These are phyloP conservation scores for Drosophila basisetae DNA, from an alignment of 2,888 invertebrate genomes.

Conservation along the genomic window DNA sequence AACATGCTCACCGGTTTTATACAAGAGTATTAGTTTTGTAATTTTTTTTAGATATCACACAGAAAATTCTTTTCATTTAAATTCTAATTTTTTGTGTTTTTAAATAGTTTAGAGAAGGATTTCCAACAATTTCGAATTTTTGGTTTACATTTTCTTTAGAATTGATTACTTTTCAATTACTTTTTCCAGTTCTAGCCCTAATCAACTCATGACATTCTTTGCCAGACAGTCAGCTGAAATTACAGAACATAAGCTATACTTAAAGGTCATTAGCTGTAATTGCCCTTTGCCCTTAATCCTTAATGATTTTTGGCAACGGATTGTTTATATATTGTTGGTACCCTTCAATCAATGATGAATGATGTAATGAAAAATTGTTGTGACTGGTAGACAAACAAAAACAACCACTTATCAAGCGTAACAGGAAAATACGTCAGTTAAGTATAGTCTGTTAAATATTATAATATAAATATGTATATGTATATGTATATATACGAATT, in stretches of 20 bases:
- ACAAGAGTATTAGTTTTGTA: too few relatives aligned
- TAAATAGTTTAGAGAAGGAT: not conserved
- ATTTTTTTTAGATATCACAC: not conserved
- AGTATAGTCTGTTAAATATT: not conserved
- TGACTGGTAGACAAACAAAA: not conserved
- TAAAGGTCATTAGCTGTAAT: not conserved
- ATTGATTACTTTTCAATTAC: not conserved
- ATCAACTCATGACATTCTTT: not conserved
- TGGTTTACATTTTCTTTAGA: not conserved
- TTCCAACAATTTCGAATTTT: not conserved
- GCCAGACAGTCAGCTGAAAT: not conserved
- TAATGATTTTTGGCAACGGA: not conserved
- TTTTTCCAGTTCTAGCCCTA: not conserved
- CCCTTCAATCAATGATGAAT: not conserved
- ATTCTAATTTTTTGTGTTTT: not conserved
- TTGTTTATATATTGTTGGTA: not conserved
- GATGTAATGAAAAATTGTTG: conserved; percentile 19
- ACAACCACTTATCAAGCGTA: not conserved
- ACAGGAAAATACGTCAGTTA: not conserved
- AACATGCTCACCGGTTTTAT: not conserved
- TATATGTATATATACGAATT: not conserved
- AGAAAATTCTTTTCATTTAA: not conserved
- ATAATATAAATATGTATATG: not conserved
- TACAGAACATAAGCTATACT: not conserved
- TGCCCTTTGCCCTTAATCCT: conserved; percentile 8